Evolutionary conservation across 1,140 invertebrate species (phyloP).

Genomic region (Parapsyche elsis): DNA sequence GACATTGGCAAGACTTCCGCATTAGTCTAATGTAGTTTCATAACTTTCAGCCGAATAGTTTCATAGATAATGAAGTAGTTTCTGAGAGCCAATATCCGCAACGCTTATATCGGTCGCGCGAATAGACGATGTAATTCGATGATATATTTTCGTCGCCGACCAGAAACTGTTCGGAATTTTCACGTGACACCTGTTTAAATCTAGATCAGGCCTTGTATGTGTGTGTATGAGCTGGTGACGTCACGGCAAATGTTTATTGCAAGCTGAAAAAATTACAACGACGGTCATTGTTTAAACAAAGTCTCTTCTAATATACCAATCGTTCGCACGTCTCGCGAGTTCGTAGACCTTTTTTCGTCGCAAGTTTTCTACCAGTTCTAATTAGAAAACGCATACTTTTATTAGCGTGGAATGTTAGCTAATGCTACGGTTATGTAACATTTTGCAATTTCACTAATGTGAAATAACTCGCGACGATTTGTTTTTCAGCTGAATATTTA

Average conservation of each 20-base stretch:
- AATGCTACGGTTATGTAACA: no score
- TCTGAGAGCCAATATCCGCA: no score
- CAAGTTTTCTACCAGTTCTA: background rate
- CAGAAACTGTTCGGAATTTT: slow-evolving; percentile 6
- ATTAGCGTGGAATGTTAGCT: no score
- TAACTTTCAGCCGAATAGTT: no score
- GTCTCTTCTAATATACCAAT: no score
- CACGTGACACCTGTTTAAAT: slow-evolving; percentile 47
- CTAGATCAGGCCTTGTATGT: slow-evolving; percentile 12
- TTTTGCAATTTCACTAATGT: background rate
- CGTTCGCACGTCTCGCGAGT: background rate
- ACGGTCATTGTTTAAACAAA: slow-evolving; percentile 27
- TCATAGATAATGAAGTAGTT: no score
- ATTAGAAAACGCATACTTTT: background rate
- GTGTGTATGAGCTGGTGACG: slow-evolving; percentile 2
- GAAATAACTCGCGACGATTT: background rate
- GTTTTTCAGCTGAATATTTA: background rate
- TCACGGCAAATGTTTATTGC: slow-evolving; percentile 50
- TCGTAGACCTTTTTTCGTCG: background rate
- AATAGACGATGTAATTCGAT: no score
- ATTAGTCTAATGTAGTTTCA: no score
- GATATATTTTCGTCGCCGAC: no score
- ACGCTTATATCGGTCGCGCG: no score
- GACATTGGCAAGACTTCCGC: no score
- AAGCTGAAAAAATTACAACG: background rate